A percentile compares a stretch with the other conserved stretches of the same genome.
These are phyloP conservation scores for Acrobasis suavella DNA, from an alignment of 2,888 invertebrate genomes.

Conservation along the genomic window DNA sequence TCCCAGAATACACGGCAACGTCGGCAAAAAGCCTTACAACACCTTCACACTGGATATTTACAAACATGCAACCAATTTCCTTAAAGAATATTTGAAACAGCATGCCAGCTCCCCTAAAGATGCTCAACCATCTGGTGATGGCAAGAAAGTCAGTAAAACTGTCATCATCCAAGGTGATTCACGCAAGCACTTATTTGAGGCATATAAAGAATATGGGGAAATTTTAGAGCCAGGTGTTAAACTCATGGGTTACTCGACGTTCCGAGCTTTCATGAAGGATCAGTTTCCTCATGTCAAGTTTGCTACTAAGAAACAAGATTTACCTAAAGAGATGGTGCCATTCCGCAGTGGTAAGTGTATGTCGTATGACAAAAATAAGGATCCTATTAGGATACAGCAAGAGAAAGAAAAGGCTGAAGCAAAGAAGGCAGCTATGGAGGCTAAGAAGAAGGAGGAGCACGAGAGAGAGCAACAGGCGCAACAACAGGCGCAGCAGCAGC, in stretches of 20 bases:
- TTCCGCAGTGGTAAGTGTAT: slow-evolving; percentile 82
- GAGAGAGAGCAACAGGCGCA: slow-evolving; percentile 70
- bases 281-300: slow-evolving; percentile 91
- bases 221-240: slow-evolving; percentile 87
- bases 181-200: slow-evolving; percentile 88
- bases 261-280: slow-evolving; percentile 90
- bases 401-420: slow-evolving; percentile 77
- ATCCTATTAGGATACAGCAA: slow-evolving; percentile 74
- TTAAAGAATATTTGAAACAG: slow-evolving; percentile 87
- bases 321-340: slow-evolving; percentile 75
- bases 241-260: slow-evolving; percentile 90
- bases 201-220: slow-evolving; percentile 88
- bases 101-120: slow-evolving; percentile 83
- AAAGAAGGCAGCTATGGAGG: slow-evolving; percentile 76
- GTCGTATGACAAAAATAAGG: slow-evolving; percentile 78
- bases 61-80: slow-evolving; percentile 88
- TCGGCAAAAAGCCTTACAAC: slow-evolving; percentile 91
- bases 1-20: slow-evolving; percentile 89
- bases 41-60: slow-evolving; percentile 90
- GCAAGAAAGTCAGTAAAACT: slow-evolving; percentile 77
- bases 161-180: slow-evolving; percentile 79
- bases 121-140: slow-evolving; percentile 70
- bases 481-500: slow-evolving; percentile 62
- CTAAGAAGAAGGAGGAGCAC: slow-evolving; percentile 76
- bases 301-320: slow-evolving; percentile 82